Evolutionary conservation across 2,888 invertebrate genomes (phyloP).

Genomic region (Matsumyia berberina): DNA sequence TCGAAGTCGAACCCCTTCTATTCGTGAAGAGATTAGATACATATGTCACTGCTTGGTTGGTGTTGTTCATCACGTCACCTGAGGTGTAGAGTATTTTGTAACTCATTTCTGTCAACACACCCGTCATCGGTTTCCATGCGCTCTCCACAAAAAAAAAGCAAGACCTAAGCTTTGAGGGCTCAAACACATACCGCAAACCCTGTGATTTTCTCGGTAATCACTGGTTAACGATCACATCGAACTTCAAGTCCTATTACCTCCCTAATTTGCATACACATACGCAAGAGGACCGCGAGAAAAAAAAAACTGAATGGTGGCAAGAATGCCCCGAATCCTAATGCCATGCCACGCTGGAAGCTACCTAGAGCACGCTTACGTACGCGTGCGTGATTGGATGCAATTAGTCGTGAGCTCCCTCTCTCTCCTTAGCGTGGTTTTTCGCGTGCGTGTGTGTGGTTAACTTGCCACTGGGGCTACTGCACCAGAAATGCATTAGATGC

Average conservation of each 20-base stretch:
- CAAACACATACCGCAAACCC: constrained; percentile 47
- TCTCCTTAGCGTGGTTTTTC: constrained; percentile 34
- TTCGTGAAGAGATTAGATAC: background rate
- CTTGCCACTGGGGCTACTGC: constrained; percentile 74
- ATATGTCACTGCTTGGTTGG: constrained; percentile 7
- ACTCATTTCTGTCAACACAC: background rate
- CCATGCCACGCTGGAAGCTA: constrained; percentile 67
- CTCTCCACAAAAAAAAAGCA: no score
- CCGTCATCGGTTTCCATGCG: no score
- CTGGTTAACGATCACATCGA: constrained; percentile 62
- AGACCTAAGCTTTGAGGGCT: constrained; percentile 29
- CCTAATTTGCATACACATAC: constrained; percentile 69
- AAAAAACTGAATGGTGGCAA: constrained; percentile 52
- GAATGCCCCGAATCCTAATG: constrained; percentile 73
- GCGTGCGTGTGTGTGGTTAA: constrained; percentile 21
- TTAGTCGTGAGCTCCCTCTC: constrained; percentile 51
- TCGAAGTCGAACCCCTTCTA: constrained; percentile 12
- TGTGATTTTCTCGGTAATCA: constrained; percentile 66
- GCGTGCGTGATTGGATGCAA: constrained; percentile 74
- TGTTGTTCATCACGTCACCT: no score
- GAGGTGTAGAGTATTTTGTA: background rate
- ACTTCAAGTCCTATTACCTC: constrained; percentile 67
- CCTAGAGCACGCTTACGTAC: constrained; percentile 72
- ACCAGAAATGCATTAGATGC: constrained; percentile 72
- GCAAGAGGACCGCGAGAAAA: constrained; percentile 16